Base-by-base conservation (phyloP, 2,888 invertebrate species). In the Balanococcus diminutus region DNA sequence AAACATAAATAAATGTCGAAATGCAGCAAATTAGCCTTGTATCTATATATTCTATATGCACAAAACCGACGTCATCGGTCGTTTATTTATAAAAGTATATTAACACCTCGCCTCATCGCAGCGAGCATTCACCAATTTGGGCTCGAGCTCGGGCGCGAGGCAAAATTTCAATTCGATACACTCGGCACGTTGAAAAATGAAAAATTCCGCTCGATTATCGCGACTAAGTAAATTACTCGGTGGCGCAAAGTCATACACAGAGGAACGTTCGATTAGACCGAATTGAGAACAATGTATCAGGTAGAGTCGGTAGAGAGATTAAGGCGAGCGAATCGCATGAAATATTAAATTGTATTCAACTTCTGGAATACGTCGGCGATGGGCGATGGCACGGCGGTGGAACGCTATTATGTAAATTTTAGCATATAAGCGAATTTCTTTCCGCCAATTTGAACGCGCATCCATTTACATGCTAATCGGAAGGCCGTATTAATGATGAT, bases 381-480 rank as follows among this genome's bases (percentile, higher is more conserved):
- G 5, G 36, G n/a, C 36, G 36, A 6, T 36, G 36, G 36, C 36
- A 8, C 8, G 19, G 8, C 61, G 31, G 67, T 67, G 4, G 56
- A 25, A 67, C 22, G 75, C 32, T n/a, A 75, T 75, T 75, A 75
- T 75, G 75, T 32, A 75, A 75, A 75, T 75, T 75, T 32, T 67
- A 25, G 28, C 61, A 67, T 28, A 25, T 9, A 25, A 67, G 75
- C 75, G 75, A 75, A 32, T 31, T 32, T 32, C 32, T 75, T 75
- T 75, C n/a, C 25, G 75, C 32, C 32, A 75, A 75, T 75, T 75
- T 75, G 32, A 31, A n/a, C 75, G 32, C 14, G 32, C 75, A 75
- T 75, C 32, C 75, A 32, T 75, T 75, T 75, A 28, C 75, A 75
- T 75, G 75, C n/a, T 75, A 75, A 75, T 75, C 75, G 75, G 75